Evolutionary conservation across 2,113 vertebrate genomes (phyloP), one percentile per base, ranked within the genome.

Genomic region (Silurus asotus): DNA sequence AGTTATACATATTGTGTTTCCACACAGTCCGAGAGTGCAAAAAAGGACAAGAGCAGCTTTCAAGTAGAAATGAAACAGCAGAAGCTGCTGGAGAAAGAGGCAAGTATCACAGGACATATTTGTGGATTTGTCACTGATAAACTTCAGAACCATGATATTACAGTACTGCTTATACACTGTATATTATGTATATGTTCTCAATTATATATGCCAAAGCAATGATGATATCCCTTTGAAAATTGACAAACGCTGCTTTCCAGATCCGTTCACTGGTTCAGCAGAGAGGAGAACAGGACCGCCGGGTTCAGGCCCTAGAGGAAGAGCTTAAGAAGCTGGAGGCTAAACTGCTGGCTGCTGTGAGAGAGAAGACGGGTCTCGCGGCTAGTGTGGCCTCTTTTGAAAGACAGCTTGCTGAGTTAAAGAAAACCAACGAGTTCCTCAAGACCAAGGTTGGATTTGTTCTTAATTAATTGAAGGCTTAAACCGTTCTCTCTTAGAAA

Each of bases 51-150:
- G 88, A 93, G 92, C 45, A 20, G 45, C 67, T 89, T 94, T 83
- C 90, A 92, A 61, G 88, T 94, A 86, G 96, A 97, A 59, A 92
- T 88, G 87, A 97, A 94, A 90, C 96, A 96, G 75, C 95, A 96
- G 90, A 97, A 95, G 87, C 90, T 93, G 0, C 23, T 99, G 90
- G 97, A 99, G 91, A 98, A 95, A 89, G 97, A 99, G 96, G 98
- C 97, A 92, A 20, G n/a, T 59, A 76, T 48, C 20, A 49, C 25
- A 58, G 55, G 17, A 79, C 5, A 5, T 59, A 48, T 37, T 37
- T 37, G 48, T 45, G 55, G 53, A 61, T 13, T 9, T 48, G 8
- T 79, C 25, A 58, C 17, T 11, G 14, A 0, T 58, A 15, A 4
- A 25, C 3, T 65, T 45, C 37, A 45, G 28, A 70, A 17, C 67